These are phyloP conservation scores for Anas platyrhynchos DNA, from an alignment of 2,113 vertebrate species.

Conservation along the genomic window DNA sequence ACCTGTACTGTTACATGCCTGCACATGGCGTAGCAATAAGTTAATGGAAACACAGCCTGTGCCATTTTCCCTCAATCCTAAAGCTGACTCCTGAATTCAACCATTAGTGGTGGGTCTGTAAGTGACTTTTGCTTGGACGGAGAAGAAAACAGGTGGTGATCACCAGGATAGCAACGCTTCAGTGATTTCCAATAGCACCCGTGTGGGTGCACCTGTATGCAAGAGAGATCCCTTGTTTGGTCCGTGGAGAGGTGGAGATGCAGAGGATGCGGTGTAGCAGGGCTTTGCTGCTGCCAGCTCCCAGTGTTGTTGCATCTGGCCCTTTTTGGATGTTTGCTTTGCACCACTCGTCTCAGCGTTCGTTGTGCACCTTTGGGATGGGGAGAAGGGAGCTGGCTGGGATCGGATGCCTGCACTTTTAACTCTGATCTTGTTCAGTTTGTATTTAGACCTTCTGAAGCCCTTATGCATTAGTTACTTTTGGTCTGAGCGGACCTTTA, in stretches of 20 bases:
- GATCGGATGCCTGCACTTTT: constrained; percentile 23
- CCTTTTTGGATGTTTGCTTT: not conserved
- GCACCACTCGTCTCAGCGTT: rapidly evolving
- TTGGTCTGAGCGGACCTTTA: constrained; percentile 69
- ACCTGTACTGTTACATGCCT: rapidly evolving
- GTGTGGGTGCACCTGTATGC: rapidly evolving
- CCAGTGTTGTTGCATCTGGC: not conserved
- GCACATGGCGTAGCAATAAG: not conserved
- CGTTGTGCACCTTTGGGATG: not conserved
- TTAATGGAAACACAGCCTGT: not conserved
- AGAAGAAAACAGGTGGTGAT: not conserved
- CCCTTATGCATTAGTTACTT: constrained; percentile 66
- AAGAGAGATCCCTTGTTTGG: rapidly evolving
- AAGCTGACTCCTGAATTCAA: rapidly evolving
- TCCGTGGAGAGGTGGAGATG: not conserved
- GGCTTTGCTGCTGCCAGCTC: not conserved
- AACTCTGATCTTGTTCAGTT: constrained; percentile 35
- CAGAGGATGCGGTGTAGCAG: not conserved
- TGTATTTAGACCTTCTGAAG: constrained; percentile 34
- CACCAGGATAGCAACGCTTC: rapidly evolving
- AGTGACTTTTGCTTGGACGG: rapidly evolving
- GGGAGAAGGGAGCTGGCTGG: not conserved
- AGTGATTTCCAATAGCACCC: not conserved
- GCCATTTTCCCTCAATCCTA: not conserved
- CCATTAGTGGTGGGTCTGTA: too few relatives aligned